Conservation (phyloP, 1,140 invertebrate genomes). For the Cryptotermes secundus region DNA sequence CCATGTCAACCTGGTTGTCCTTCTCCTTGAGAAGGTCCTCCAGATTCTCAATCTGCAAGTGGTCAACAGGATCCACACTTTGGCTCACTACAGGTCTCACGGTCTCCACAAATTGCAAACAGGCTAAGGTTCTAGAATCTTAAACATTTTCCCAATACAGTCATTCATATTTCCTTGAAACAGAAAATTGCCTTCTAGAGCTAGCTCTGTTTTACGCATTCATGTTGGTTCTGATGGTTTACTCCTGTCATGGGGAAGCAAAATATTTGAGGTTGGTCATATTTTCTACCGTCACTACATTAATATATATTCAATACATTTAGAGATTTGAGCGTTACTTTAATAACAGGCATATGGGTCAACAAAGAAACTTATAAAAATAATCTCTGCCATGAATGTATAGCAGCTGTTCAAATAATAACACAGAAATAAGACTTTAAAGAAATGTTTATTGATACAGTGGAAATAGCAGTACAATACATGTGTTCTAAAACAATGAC, state of each 20-base stretch:
- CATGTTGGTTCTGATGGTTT: too few species aligned
- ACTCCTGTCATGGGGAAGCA: too few species aligned
- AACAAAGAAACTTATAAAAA: background rate
- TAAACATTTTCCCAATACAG: background rate
- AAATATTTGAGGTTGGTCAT: too few species aligned
- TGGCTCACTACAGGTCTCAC: background rate
- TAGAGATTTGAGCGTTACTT: background rate
- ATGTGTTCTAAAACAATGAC: background rate
- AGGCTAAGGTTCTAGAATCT: background rate
- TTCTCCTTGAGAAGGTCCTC: constrained; percentile 97
- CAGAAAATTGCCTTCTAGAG: background rate
- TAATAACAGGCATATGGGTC: background rate
- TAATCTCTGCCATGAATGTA: background rate
- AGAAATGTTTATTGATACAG: constrained; percentile 1
- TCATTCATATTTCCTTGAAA: background rate
- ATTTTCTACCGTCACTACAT: too few species aligned
- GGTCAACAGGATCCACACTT: background rate
- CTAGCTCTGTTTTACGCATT: too few species aligned
- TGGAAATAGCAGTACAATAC: background rate
- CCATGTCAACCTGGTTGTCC: constrained; percentile 96
- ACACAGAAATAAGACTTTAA: background rate
- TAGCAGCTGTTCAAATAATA: background rate
- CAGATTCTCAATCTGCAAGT: constrained; percentile 86
- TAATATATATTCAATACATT: background rate
- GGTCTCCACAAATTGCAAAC: background rate